Evolutionary conservation across 1,140 invertebrate species (phyloP), one percentile per base, ranked within the genome.

Genomic region (Drosophila persimilis): DNA sequence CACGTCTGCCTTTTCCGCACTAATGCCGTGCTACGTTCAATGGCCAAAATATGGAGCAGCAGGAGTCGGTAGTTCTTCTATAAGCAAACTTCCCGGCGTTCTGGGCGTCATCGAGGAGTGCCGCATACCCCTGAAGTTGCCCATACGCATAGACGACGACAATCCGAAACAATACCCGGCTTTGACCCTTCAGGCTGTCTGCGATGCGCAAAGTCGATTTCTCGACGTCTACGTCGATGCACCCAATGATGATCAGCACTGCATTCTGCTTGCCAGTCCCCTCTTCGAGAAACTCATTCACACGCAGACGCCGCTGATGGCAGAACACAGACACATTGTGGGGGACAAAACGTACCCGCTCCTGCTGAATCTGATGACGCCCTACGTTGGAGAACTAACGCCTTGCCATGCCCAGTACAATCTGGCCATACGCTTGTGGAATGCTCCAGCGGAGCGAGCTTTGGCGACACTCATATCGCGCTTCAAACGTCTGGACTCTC

Each of bases 301-400:
- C 51, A 29, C 22, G 11, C 41, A 59, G 5, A 31, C 63, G 0
- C 74, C 74, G 1, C 11, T 77, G 8, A 55, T 77, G 46, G 58
- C 74, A 6, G 39, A 58, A 9, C 15, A 55, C 9, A 73, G 60
- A 3, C 74, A 77, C 62, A 26, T 77, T 2, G 70, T 77, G 2
- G 74, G 74, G 1, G 63, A 77, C 26, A 50, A 52, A 22, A 63
- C 54, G 44, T 77, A 77, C 22, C 74, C 74, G 0, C 51, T 77
- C 1, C 15, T 77, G 22, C 17, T 77, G 17, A 77, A 77, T 46
- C 45, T 77, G 9, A 77, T 77, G 71, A 77, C 74, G 8, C 70
- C 74, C 9, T 77, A 39, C 22, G 20, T 51, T 11, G 58, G 55
- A 0, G 48, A 73, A 29, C 17, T 69, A 17, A 63, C 63, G 0